These are phyloP conservation scores for Ginglymostoma cirratum DNA, from an alignment of 2,113 vertebrate genomes.

Conservation along the genomic window DNA sequence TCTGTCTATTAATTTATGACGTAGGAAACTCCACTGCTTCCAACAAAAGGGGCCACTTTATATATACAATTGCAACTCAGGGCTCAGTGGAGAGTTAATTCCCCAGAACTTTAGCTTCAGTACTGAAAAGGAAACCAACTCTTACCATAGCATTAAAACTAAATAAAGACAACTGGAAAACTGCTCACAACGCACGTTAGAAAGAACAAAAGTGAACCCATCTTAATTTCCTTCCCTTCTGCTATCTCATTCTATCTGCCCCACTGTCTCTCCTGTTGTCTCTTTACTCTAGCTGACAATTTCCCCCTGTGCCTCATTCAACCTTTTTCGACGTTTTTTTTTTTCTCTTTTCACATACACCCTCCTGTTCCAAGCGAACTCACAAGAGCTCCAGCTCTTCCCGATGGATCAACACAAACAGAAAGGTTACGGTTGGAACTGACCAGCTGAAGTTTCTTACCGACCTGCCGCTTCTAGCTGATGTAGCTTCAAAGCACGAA, in stretches of 20 bases:
- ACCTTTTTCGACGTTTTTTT: neutral
- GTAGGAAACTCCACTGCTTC: neutral
- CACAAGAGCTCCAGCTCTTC: neutral
- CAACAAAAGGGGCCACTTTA: neutral
- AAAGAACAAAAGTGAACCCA: neutral
- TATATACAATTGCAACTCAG: neutral
- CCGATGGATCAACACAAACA: neutral
- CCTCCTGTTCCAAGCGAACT: neutral
- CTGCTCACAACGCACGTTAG: neutral
- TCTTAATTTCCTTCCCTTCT: neutral
- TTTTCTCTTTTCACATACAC: neutral
- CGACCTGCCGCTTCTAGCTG: neutral
- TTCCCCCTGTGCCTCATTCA: neutral
- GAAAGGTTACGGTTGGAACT: neutral
- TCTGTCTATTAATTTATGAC: neutral
- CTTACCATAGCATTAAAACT: neutral
- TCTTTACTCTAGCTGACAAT: fast-evolving
- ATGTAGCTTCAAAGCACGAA: neutral
- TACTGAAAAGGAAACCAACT: neutral
- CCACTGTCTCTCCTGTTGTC: neutral
- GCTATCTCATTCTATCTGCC: neutral
- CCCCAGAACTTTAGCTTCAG: neutral
- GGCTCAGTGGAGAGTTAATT: neutral
- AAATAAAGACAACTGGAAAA: neutral
- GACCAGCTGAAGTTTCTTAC: neutral